phyloP scores from a whole-genome alignment of 2,797 vertebrate species.

The Pangasius krempfi region DNA sequence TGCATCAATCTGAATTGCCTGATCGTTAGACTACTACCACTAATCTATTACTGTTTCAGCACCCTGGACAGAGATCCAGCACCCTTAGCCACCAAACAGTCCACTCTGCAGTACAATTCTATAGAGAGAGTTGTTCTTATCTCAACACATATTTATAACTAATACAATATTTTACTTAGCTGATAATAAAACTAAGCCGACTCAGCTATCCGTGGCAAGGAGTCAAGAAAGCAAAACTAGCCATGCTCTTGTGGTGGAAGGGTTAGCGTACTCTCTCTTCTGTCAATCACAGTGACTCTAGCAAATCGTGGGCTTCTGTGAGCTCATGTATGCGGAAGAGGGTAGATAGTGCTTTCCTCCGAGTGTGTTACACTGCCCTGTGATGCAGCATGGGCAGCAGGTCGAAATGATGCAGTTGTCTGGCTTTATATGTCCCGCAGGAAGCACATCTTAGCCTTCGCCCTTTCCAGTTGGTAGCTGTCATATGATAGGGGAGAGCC shows the following conservation, averaged over 20 bases:
- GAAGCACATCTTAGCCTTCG: neutral
- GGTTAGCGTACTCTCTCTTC: no score
- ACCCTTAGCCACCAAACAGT: neutral
- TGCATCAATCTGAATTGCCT: neutral
- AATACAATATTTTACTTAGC: neutral
- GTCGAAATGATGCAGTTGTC: neutral
- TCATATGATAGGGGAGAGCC: neutral
- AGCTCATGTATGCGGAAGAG: neutral
- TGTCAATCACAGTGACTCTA: neutral
- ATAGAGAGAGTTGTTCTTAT: neutral
- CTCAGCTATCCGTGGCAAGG: neutral
- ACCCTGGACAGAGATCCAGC: conserved; percentile 63
- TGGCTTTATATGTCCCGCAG: neutral
- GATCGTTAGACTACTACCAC: neutral
- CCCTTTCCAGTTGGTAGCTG: neutral
- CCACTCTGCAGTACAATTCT: neutral
- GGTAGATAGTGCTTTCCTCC: neutral
- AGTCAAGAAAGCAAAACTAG: neutral
- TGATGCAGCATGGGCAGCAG: neutral
- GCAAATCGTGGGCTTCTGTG: neutral
- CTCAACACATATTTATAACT: neutral
- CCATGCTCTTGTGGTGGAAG: no score
- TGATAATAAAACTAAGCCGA: neutral
- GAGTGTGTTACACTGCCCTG: neutral
- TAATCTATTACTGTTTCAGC: conserved; percentile 53